Base-by-base conservation (phyloP, 53 echinoderm and acorn worm species). In the Apostichopus leukothele region DNA sequence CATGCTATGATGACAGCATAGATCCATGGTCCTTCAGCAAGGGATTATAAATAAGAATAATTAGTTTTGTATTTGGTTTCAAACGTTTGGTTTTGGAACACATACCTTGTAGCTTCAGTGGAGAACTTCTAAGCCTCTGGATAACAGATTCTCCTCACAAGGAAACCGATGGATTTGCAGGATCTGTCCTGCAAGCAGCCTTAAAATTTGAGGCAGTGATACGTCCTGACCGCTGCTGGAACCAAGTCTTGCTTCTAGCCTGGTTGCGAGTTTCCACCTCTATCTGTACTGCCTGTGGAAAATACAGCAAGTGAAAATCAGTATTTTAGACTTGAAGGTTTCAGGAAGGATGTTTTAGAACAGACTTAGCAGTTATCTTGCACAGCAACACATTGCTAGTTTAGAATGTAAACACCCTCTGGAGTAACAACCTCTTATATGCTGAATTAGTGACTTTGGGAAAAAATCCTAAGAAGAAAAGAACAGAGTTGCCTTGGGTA, bases 61-160 rank as follows among this genome's bases (percentile, higher is more conserved):
- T 25, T 25, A 25, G 1, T 61, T 61, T 14, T 61, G 63, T 10
- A 61, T 14, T 61, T 14, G 11, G 14, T 61, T 7, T 61, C 63
- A 61, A 61, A 61, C 5, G 63, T 10, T 61, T 61, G 4, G 63
- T 61, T 14, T 61, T 14, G 2, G 4, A 61, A 6, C 14, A 10
- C 14, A 14, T 16, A 75, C 75, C 75, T 75, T 75, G 60, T 76
- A 20, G 88, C 88, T 60, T 20, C 59, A 16, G 77, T 88, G 13
- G 6, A 74, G 60, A 88, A 76, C 54, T 77, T 88, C 39, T 78
- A 88, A 60, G 76, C 52, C 57, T 75, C 76, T 57, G 88, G 88
- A 50, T 88, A 88, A 57, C 88, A 88, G 55, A 88, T 88, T 20
- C 75, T 59, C 61, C 12, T 78, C 12, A 77, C 61, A 75, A 88